A percentile compares a stretch with the other conserved stretches of the same genome.
Evolutionary conservation across 2,888 invertebrate genomes (phyloP).

Genomic region (Linnaemya vulpina): DNA sequence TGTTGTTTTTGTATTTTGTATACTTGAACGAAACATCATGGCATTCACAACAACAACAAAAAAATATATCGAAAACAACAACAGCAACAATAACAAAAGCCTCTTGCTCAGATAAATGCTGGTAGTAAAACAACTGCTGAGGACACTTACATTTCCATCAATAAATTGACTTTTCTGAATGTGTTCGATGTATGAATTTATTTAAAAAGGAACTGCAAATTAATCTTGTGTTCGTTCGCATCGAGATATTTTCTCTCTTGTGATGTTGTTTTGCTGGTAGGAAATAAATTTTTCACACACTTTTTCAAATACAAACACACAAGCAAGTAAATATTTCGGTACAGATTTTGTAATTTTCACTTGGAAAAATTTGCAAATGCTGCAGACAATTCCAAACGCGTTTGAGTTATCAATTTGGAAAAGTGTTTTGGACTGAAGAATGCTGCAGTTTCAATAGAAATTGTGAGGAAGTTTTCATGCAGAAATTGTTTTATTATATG

Average conservation of each 20-base stretch:
- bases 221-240: conserved; percentile 34
- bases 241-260: not conserved
- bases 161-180: conserved; percentile 13
- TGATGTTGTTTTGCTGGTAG: conserved; percentile 17
- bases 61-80: not conserved
- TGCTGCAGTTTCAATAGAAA: no score
- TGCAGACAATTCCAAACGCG: no score
- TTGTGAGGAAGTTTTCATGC: no score
- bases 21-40: conserved; percentile 6
- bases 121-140: conserved; percentile 11
- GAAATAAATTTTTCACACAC: conserved; percentile 8
- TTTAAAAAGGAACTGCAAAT: conserved; percentile 13
- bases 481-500: no score
- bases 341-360: no score
- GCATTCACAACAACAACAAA: conserved; percentile 9
- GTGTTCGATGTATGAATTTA: conserved; percentile 4
- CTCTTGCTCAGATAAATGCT: conserved; percentile 39
- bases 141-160: conserved; percentile 13
- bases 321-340: not conserved
- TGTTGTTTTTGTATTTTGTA: conserved; percentile 30
- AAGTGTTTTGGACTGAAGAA: no score
- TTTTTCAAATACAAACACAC: not conserved
- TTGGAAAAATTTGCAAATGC: no score
- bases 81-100: not conserved
- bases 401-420: no score